Evolutionary conservation across 2,797 vertebrate genomes (phyloP), one percentile per base, ranked within the genome.

Genomic region (Bryconaethiops microstoma): DNA sequence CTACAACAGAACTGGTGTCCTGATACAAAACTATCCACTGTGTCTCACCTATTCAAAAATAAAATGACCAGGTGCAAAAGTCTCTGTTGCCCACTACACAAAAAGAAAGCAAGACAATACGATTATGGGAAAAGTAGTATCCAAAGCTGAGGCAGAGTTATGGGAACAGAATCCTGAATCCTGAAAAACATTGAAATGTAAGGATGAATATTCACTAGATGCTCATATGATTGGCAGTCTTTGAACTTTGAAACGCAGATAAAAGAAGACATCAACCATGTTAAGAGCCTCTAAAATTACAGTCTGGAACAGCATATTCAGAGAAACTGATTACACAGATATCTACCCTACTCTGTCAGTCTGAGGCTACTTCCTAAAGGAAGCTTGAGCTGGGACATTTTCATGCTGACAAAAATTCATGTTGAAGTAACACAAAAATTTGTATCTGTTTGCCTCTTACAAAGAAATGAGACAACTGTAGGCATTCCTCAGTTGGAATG

Each of bases 81-180:
- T 59, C 42, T 59, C 42, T 21, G 48, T 7, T 72, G 69, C 23
- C 63, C 50, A 68, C 19, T 45, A 55, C 65, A 74, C 16, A 68
- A 68, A 63, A 75, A 62, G 8, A 48, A 63, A 57, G 13, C 14
- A 76, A 55, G 1, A 69, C 55, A 69, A 71, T 7, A 35, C 40
- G 79, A 83, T 83, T 81, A 80, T 65, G 76, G 78, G 78, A 83
- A 78, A 83, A 65, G 81, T 45, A 62, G 78, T 74, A 75, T 54
- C 54, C 65, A 54, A 82, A 67, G 52, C 60, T 63, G 73, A 57
- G 17, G 9, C 16, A 69, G 23, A 42, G 8, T 7, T 35, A 25
- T 21, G 9, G 59, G 10, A 23, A 23, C 57, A 55, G n/a, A 57
- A 57, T n/a, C 12, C 21, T 23, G 16, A 64, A 45, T 45, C 13